Evolutionary conservation across 2,888 invertebrate species (phyloP).

Genomic region (Schrankia costaestrigalis): DNA sequence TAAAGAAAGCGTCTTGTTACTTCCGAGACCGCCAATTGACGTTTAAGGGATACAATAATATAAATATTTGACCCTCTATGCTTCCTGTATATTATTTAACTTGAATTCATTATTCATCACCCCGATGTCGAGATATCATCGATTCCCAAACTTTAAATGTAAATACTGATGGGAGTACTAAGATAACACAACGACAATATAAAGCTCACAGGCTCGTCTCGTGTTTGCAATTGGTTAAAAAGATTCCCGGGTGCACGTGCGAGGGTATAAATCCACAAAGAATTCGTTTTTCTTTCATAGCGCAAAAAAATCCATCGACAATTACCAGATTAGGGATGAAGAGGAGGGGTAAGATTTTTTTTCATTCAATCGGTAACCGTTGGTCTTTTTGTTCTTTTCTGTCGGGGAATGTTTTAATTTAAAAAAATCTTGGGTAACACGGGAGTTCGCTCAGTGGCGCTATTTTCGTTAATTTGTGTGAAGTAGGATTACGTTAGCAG

Average conservation of each 20-base stretch:
- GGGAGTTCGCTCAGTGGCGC: conserved; percentile 34
- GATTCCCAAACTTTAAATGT: conserved; percentile 37
- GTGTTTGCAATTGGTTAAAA: conserved; percentile 59
- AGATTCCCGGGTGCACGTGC: conserved; percentile 64
- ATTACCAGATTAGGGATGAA: conserved; percentile 73
- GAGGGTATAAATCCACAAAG: conserved; percentile 67
- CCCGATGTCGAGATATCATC: conserved; percentile 35
- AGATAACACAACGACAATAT: conserved; percentile 57
- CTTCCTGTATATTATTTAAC: conserved; percentile 37
- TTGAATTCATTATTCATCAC: conserved; percentile 39
- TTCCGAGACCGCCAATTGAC: conserved; percentile 47
- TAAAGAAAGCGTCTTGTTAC: conserved; percentile 56
- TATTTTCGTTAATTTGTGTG: conserved; percentile 43
- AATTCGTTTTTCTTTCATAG: conserved; percentile 58
- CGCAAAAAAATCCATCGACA: conserved; percentile 62
- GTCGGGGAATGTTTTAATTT: conserved; percentile 60
- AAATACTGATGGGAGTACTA: conserved; percentile 29
- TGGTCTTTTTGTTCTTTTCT: conserved; percentile 51
- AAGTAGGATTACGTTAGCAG: conserved; percentile 25
- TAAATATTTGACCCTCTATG: conserved; percentile 44
- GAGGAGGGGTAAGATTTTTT: conserved; percentile 51
- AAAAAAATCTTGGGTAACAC: conserved; percentile 45
- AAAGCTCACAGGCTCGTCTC: conserved; percentile 45
- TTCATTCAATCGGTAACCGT: conserved; percentile 50
- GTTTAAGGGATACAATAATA: conserved; percentile 41